Base-by-base conservation (phyloP, 2,113 vertebrate genomes). In the Dasyprocta punctata region DNA sequence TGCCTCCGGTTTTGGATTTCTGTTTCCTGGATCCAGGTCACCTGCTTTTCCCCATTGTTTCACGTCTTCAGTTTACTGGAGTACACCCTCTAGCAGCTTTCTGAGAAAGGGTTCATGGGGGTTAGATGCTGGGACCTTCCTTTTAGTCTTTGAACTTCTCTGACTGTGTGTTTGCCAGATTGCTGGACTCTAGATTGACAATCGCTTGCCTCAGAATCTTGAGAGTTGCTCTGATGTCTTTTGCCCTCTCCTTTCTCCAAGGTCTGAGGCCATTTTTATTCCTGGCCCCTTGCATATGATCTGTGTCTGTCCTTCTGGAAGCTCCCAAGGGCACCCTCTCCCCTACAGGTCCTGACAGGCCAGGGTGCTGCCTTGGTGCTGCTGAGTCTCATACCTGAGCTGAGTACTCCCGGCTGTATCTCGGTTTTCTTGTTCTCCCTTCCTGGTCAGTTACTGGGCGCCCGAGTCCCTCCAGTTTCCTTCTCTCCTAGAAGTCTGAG, bases 301-400 rank as follows among this genome's bases (percentile, higher is more conserved):
- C 69, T 4, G 63, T 33, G 36, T 12, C 33, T 1, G 3, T 5
- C 13, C 36, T 5, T 17, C 5, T 9, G 56, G 20, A 17, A 63
- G 44, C 56, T 49, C 20, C 14, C 1, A 13, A 1, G 60, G 1
- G 12, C 7, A 1, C 6, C 19, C 24, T 14, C 7, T 26, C 10
- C 49, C 9, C 9, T 19, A 3, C 0, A 19, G 41, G 4, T n/a
- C 30, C 7, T 0, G 8, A 19, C 5, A 5, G 0, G 4, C 73
- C 26, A 5, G 11, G 20, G 20, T 4, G 71, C 49, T 24, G 20
- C 22, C 60, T 8, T 0, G 6, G 36, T 16, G 20, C 19, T 6
- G 38, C 14, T 10, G 28, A 30, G 8, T 4, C 56, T 73, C 4
- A 0, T 1, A n/a, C 63, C n/a, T 16, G n/a, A 38, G 11, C 73